These are phyloP conservation scores for Eristalis arbustorum DNA, from an alignment of 2,888 invertebrate genomes.

Conservation along the genomic window DNA sequence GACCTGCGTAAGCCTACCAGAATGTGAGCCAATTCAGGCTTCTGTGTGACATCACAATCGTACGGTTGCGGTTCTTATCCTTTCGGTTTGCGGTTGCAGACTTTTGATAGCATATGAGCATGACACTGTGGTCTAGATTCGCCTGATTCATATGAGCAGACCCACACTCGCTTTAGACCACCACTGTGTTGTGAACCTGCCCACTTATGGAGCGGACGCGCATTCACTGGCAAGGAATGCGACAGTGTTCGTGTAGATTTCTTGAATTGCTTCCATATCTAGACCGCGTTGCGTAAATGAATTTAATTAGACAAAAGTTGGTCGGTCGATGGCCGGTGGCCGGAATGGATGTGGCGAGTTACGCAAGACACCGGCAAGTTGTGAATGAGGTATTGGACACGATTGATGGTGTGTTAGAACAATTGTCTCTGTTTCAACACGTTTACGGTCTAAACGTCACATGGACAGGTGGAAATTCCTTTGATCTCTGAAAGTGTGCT, in stretches of 20 bases:
- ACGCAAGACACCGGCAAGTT: slow-evolving; percentile 29
- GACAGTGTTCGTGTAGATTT: slow-evolving; percentile 27
- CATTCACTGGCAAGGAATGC: background rate
- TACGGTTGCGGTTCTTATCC: background rate
- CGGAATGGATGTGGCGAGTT: slow-evolving; percentile 36
- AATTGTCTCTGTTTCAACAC: background rate
- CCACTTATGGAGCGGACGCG: slow-evolving; percentile 21
- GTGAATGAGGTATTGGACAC: background rate
- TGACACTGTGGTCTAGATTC: background rate
- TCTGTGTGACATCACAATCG: background rate
- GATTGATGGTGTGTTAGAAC: background rate
- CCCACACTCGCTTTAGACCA: background rate
- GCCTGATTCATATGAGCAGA: background rate
- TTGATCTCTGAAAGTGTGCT: no score
- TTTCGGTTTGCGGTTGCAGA: background rate
- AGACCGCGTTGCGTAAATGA: slow-evolving; percentile 51
- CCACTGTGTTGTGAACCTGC: slow-evolving; percentile 2
- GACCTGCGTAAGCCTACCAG: background rate
- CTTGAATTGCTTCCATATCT: slow-evolving; percentile 44
- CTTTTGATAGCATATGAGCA: no score
- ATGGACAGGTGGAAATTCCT: no score
- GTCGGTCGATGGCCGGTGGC: background rate
- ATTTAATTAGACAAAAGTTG: slow-evolving; percentile 49
- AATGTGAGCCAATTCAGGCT: background rate
- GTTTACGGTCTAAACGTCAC: no score